A percentile compares a stretch with the other conserved stretches of the same genome.
Conservation (phyloP, 1,140 invertebrate species). For the Hycleus phaleratus region DNA sequence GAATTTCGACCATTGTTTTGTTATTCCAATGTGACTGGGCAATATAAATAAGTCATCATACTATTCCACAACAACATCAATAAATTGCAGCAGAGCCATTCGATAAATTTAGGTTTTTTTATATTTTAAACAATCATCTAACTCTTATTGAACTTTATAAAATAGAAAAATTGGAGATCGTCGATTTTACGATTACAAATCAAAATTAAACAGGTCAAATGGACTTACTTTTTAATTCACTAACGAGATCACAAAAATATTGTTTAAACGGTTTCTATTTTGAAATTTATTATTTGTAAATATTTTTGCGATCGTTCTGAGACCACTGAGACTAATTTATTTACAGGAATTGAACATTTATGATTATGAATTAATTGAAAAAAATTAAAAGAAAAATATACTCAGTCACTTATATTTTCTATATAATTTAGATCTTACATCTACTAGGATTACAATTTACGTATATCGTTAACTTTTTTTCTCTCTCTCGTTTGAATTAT, state of each 20-base stretch:
- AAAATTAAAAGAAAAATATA: slow-evolving; percentile 7
- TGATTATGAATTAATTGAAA: background rate
- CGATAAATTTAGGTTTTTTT: background rate
- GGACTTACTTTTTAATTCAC: slow-evolving; percentile 5
- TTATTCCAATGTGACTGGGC: slow-evolving; percentile 26
- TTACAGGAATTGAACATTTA: background rate
- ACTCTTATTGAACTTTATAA: slow-evolving; percentile 3
- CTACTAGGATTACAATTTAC: slow-evolving; percentile 31
- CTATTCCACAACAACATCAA: slow-evolving; percentile 11
- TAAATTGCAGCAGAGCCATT: slow-evolving; percentile 13
- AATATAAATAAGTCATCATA: background rate
- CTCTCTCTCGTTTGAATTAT: slow-evolving; percentile 15
- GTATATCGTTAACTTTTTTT: slow-evolving; percentile 30
- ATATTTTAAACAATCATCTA: slow-evolving; percentile 6
- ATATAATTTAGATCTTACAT: slow-evolving; percentile 18
- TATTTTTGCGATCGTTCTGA: too few species aligned
- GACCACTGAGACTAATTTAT: too few species aligned
- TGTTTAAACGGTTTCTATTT: background rate
- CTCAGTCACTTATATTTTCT: slow-evolving; percentile 12
- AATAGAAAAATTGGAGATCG: slow-evolving; percentile 14
- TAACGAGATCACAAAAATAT: slow-evolving; percentile 8
- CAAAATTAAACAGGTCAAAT: background rate
- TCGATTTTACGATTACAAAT: background rate
- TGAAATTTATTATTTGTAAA: too few species aligned
- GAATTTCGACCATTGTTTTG: background rate